Evolutionary conservation across 2,113 vertebrate species (phyloP).

Genomic region (Brachionichthys hirsutus): DNA sequence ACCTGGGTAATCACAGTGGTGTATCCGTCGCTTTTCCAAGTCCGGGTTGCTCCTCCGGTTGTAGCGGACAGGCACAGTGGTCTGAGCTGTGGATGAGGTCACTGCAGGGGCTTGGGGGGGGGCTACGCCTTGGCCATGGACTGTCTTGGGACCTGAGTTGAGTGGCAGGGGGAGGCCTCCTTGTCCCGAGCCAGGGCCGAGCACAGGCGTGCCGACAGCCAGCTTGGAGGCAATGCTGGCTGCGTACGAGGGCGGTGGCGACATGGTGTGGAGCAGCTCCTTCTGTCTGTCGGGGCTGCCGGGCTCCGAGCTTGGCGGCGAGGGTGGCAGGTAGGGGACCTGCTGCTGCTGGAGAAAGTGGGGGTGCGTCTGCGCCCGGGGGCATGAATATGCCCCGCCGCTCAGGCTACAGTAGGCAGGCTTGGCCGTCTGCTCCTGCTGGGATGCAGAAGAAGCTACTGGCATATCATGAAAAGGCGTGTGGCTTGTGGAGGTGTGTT

Average conservation of each 20-base stretch:
- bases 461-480: conserved; percentile 65
- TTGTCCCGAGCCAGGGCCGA: conserved; percentile 51
- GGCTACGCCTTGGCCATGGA: conserved; percentile 50
- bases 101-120: conserved; percentile 62
- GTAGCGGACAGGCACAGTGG: conserved; percentile 84
- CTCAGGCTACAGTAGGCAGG: conserved; percentile 83
- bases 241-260: conserved; percentile 93
- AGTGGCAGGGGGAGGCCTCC: conserved; percentile 59
- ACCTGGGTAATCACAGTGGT: conserved; percentile 98
- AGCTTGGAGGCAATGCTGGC: conserved; percentile 97
- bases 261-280: conserved; percentile 93
- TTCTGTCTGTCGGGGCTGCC: conserved; percentile 96
- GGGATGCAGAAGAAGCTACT: conserved; percentile 76
- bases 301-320: conserved; percentile 94
- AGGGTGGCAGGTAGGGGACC: conserved; percentile 92
- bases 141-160: conserved; percentile 27
- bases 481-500: conserved; percentile 57
- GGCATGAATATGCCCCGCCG: conserved; percentile 72
- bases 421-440: conserved; percentile 86
- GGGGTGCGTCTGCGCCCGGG: conserved; percentile 56
- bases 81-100: conserved; percentile 52
- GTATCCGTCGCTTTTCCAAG: conserved; percentile 95
- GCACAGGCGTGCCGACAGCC: conserved; percentile 76
- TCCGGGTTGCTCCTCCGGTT: conserved; percentile 97
- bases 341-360: conserved; percentile 85